Evolutionary conservation across 2,113 vertebrate species (phyloP).

Genomic region (Mormoops blainvillei): DNA sequence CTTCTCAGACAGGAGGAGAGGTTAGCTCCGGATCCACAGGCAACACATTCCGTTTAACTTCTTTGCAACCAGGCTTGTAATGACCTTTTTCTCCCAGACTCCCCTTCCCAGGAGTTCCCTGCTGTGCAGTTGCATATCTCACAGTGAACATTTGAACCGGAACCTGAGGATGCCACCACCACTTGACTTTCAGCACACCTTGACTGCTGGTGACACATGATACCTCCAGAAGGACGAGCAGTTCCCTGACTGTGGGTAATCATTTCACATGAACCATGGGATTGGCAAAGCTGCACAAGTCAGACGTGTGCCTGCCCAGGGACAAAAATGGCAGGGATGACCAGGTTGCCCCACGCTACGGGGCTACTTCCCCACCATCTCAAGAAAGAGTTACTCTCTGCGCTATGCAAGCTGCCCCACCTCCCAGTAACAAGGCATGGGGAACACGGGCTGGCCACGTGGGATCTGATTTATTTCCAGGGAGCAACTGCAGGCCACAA

Average conservation of each 20-base stretch:
- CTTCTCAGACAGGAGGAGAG: not conserved
- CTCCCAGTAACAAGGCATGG: rapidly evolving
- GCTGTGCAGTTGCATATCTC: rapidly evolving
- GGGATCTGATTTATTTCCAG: rapidly evolving
- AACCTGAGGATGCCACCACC: rapidly evolving
- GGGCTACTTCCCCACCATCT: rapidly evolving
- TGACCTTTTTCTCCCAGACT: not conserved
- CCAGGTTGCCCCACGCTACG: rapidly evolving
- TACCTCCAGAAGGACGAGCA: not conserved
- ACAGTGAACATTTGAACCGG: not conserved
- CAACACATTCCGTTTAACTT: rapidly evolving
- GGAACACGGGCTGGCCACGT: rapidly evolving
- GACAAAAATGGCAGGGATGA: not conserved
- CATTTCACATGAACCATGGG: not conserved
- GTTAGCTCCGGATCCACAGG: rapidly evolving
- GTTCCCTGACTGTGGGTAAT: not conserved
- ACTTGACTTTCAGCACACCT: not conserved
- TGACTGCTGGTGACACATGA: not conserved
- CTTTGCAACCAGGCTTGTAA: not conserved
- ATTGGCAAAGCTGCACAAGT: not conserved
- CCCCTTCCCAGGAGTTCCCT: rapidly evolving
- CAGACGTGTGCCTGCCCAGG: not conserved
- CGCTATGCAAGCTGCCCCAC: rapidly evolving
- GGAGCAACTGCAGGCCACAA: rapidly evolving
- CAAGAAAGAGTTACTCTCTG: not conserved